Conservation (phyloP, 2,113 vertebrate genomes). For the Philantomba maxwellii region DNA sequence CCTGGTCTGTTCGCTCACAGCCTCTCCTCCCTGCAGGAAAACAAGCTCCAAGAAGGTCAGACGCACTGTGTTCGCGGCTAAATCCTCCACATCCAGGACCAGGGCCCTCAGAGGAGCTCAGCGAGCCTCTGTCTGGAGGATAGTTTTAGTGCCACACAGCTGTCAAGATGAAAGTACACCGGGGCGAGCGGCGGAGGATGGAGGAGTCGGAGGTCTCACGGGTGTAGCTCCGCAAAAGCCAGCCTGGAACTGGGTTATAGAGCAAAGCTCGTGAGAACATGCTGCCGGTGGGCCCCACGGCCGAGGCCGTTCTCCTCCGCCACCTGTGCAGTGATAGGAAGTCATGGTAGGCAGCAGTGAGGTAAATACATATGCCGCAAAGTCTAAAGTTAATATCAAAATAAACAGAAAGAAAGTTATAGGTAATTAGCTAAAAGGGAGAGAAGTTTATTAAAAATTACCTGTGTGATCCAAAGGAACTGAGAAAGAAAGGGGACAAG, state of each 20-base stretch:
- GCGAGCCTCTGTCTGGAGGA: not conserved
- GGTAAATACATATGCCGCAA: not conserved
- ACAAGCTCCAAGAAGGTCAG: not conserved
- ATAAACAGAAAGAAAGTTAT: not conserved
- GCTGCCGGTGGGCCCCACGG: accelerated
- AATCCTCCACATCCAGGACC: not conserved
- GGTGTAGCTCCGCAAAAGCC: not conserved
- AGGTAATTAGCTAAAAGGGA: not conserved
- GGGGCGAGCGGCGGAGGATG: accelerated
- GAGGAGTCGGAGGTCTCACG: accelerated
- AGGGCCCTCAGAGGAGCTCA: not conserved
- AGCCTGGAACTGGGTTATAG: not conserved
- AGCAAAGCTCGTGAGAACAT: not conserved
- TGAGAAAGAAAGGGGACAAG: not conserved
- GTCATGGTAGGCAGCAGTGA: not conserved
- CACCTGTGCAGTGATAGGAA: not conserved
- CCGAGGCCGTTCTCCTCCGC: not conserved
- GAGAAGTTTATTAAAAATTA: not conserved
- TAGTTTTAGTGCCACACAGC: not conserved
- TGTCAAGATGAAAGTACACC: accelerated
- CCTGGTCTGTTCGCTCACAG: not conserved
- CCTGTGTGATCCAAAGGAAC: not conserved
- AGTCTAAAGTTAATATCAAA: not conserved
- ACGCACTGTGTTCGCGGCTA: not conserved
- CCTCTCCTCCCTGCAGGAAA: not conserved